Percentiles rank a stretch among this genome's conserved stretches.
These are phyloP conservation scores for Neogobius melanostomus DNA, from an alignment of 2,113 vertebrate genomes.

Conservation along the genomic window DNA sequence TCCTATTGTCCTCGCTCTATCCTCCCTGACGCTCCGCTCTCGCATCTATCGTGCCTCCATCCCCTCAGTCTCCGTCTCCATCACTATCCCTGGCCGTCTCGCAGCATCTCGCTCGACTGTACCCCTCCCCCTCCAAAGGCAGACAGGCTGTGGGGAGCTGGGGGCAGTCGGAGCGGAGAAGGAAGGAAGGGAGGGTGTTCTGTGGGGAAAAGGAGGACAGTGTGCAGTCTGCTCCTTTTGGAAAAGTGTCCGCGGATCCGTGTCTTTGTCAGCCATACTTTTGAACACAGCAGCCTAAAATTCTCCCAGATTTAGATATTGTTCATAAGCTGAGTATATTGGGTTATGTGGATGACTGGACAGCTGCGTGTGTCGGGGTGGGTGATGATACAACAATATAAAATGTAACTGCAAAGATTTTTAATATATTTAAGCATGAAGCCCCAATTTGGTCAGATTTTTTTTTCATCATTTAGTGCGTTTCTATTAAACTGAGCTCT, in stretches of 20 bases:
- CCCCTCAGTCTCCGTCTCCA: conserved; percentile 37
- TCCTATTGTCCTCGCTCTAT: conserved; percentile 13
- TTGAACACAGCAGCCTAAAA: neutral
- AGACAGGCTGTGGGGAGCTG: conserved; percentile 54
- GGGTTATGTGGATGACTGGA: no score
- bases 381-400: no score
- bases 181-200: conserved; percentile 60
- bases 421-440: no score
- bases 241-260: conserved; percentile 54
- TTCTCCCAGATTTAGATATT: neutral
- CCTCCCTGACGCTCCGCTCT: conserved; percentile 17
- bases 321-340: no score
- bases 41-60: conserved; percentile 9
- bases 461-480: no score
- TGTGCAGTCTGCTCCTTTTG: conserved; percentile 68
- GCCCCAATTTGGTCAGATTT: no score
- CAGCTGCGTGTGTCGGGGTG: no score
- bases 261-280: conserved; percentile 35
- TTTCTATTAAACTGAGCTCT: no score
- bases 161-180: conserved; percentile 58
- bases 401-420: no score
- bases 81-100: conserved; percentile 62
- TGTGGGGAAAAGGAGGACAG: conserved; percentile 72
- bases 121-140: conserved; percentile 60
- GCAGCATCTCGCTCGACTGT: conserved; percentile 35